Percentiles rank a stretch among this genome's conserved stretches.
Conservation (phyloP, 2,888 invertebrate genomes). For the Ferrisia virgata region DNA sequence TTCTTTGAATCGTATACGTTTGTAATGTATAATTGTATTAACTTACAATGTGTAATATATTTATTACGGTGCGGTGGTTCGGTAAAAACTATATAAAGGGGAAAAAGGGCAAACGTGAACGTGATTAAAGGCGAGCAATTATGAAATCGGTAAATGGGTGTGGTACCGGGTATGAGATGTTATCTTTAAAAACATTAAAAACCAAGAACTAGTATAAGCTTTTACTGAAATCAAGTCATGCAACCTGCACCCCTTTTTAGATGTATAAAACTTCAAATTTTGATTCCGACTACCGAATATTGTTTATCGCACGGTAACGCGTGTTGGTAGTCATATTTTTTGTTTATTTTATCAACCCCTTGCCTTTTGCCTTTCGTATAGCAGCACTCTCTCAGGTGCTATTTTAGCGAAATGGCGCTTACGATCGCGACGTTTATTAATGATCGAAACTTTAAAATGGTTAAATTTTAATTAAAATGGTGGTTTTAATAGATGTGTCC, state of each 20-base stretch:
- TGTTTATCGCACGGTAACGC: background rate
- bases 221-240: constrained; percentile 44
- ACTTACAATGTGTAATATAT: too few species aligned
- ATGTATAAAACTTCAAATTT: background rate
- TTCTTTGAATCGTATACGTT: too few species aligned
- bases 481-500: too few species aligned
- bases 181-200: constrained; percentile 31
- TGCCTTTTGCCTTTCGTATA: background rate
- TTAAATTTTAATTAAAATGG: background rate
- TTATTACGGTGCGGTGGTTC: too few species aligned
- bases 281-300: background rate
- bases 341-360: background rate
- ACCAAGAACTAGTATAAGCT: constrained; percentile 34
- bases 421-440: background rate
- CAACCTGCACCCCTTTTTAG: constrained; percentile 27
- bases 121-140: background rate
- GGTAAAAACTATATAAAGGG: background rate
- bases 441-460: background rate
- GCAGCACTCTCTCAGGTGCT: background rate
- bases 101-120: background rate
- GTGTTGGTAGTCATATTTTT: background rate
- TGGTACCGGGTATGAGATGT: constrained; percentile 19
- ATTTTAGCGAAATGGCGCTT: background rate
- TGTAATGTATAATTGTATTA: too few species aligned
- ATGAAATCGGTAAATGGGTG: constrained; percentile 37